These are phyloP conservation scores for Zosterops borbonicus DNA, from an alignment of 2,113 vertebrate genomes.

Conservation along the genomic window DNA sequence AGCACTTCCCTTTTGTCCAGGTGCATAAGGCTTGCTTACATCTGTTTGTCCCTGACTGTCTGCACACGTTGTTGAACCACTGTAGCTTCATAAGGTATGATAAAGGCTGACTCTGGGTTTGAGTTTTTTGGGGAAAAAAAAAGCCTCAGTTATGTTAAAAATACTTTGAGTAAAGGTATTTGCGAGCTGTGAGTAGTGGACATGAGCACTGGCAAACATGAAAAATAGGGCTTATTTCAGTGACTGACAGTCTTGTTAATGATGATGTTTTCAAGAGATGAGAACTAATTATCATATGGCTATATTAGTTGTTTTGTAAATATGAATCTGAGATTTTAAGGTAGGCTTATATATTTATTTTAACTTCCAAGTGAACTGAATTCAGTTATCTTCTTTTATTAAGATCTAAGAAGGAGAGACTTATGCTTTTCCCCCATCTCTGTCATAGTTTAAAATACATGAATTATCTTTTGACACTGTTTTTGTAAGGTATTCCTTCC, in stretches of 20 bases:
- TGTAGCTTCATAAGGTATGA: neutral
- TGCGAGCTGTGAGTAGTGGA: neutral
- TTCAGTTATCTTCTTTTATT: neutral
- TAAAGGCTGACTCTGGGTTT: neutral
- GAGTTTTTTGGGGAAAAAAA: neutral
- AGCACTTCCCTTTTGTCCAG: neutral
- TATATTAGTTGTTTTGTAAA: neutral
- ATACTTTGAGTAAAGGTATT: neutral
- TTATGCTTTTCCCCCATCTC: accelerated
- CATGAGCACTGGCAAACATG: neutral
- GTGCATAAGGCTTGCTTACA: neutral
- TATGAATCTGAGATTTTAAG: neutral
- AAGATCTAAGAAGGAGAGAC: neutral
- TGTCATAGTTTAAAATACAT: neutral
- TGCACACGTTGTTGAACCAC: accelerated
- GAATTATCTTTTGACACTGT: neutral
- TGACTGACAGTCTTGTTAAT: neutral
- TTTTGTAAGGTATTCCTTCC: neutral
- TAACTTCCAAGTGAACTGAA: neutral
- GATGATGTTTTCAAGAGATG: neutral
- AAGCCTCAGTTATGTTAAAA: neutral
- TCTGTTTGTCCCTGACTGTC: neutral
- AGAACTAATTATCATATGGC: neutral
- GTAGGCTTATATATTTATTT: neutral
- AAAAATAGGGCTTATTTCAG: neutral